These are phyloP conservation scores for Orientallactaga sibirica DNA, from an alignment of 2,797 vertebrate species.

Conservation along the genomic window DNA sequence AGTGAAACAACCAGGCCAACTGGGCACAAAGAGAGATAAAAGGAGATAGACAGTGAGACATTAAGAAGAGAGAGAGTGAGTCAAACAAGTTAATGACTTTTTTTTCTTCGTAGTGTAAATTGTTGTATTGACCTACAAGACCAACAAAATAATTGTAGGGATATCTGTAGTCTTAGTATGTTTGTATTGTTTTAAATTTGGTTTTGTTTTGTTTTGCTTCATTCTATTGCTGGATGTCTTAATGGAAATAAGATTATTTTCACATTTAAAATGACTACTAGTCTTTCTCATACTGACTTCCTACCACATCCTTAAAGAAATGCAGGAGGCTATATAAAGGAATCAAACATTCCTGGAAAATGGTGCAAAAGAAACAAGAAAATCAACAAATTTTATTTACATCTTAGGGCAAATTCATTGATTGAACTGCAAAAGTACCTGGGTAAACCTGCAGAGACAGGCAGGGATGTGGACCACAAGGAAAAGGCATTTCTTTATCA, in stretches of 20 bases:
- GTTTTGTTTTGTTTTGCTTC: not conserved
- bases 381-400: constrained; percentile 32
- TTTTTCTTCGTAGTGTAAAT: not conserved
- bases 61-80: not conserved
- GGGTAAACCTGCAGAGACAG: constrained; percentile 26
- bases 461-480: constrained; percentile 45
- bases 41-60: not conserved
- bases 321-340: not conserved
- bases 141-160: not conserved
- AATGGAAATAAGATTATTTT: constrained; percentile 43
- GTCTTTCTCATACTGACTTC: constrained; percentile 54
- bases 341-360: constrained; percentile 43
- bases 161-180: not conserved
- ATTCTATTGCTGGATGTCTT: constrained; percentile 35
- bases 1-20: not conserved
- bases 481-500: constrained; percentile 25
- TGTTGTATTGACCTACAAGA: not conserved
- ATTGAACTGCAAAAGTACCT: constrained; percentile 52
- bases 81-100: constrained; percentile 29
- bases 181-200: not conserved
- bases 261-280: not conserved
- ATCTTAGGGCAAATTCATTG: not conserved
- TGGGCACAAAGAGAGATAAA: not conserved
- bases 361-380: constrained; percentile 44
- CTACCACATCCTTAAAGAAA: not conserved